These are phyloP conservation scores for Otis tarda DNA, from an alignment of 2,113 vertebrate species.

Conservation along the genomic window DNA sequence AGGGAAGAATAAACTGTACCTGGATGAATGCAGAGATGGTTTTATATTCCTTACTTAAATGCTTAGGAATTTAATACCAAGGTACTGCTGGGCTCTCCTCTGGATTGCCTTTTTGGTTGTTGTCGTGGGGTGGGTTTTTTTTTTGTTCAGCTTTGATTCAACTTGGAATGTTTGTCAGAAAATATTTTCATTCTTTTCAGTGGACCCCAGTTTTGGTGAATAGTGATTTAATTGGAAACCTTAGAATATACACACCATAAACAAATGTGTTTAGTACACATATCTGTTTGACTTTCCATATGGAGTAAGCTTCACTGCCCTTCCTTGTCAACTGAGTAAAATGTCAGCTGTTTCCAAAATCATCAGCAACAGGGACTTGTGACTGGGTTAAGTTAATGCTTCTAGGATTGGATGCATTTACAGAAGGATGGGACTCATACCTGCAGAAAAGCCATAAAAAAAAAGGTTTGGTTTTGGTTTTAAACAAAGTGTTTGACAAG, in stretches of 20 bases:
- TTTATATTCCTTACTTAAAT: slow-evolving; percentile 50
- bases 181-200: slow-evolving; percentile 16
- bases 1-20: slow-evolving; percentile 26
- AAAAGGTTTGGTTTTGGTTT: slow-evolving; percentile 16
- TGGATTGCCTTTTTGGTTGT: neutral
- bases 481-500: slow-evolving; percentile 1
- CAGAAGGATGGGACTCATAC: slow-evolving; percentile 42
- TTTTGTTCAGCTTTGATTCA: slow-evolving; percentile 26
- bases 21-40: slow-evolving; percentile 9
- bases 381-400: slow-evolving; percentile 7
- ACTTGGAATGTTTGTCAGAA: slow-evolving; percentile 19
- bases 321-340: slow-evolving; percentile 45
- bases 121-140: neutral
- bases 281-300: slow-evolving; percentile 18
- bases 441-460: slow-evolving; percentile 58
- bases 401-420: slow-evolving; percentile 51
- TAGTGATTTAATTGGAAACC: slow-evolving; percentile 26
- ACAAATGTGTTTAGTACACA: neutral
- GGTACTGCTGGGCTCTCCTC: slow-evolving; percentile 1
- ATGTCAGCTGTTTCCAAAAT: slow-evolving; percentile 43
- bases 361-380: slow-evolving; percentile 10
- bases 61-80: slow-evolving; percentile 8
- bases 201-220: neutral
- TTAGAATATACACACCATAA: slow-evolving; percentile 3
- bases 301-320: slow-evolving; percentile 37